phyloP scores from a whole-genome alignment of 2,888 invertebrate genomes.

The Protodeltote pygarga region DNA sequence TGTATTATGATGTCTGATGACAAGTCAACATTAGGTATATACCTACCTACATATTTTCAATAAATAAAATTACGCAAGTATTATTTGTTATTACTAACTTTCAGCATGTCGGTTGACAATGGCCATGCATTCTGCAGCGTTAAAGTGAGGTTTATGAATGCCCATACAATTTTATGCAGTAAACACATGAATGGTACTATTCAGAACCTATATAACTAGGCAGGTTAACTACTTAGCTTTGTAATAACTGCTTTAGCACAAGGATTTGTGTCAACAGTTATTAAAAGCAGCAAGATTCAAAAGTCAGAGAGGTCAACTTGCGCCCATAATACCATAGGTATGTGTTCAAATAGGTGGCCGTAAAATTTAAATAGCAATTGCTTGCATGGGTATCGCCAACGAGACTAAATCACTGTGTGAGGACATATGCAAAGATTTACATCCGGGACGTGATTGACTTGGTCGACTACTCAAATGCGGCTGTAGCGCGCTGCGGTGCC shows the following conservation, averaged over 20 bases:
- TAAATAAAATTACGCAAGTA: no score
- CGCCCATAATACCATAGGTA: slow-evolving; percentile 15
- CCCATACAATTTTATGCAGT: slow-evolving; percentile 4
- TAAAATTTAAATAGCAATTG: slow-evolving; percentile 43
- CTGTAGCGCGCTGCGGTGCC: slow-evolving; percentile 12
- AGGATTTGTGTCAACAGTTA: slow-evolving; percentile 34
- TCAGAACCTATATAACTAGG: slow-evolving; percentile 21
- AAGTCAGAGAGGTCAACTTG: slow-evolving; percentile 46
- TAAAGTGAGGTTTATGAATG: not conserved
- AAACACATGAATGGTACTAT: slow-evolving; percentile 13
- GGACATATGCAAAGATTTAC: slow-evolving; percentile 59
- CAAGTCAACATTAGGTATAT: not conserved
- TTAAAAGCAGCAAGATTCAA: slow-evolving; percentile 25
- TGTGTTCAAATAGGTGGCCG: slow-evolving; percentile 16
- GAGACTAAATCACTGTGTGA: slow-evolving; percentile 59
- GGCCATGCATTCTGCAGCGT: slow-evolving; percentile 3
- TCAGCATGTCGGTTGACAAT: slow-evolving; percentile 1
- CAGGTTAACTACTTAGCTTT: slow-evolving; percentile 13
- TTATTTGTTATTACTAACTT: not conserved
- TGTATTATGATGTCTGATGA: not conserved
- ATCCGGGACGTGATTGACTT: slow-evolving; percentile 59
- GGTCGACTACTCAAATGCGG: slow-evolving; percentile 31
- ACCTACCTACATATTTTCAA: no score
- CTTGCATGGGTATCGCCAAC: slow-evolving; percentile 38
- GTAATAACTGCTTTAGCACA: slow-evolving; percentile 25